phyloP scores from a whole-genome alignment of 2,113 vertebrate species.

The Thomomys bottae region DNA sequence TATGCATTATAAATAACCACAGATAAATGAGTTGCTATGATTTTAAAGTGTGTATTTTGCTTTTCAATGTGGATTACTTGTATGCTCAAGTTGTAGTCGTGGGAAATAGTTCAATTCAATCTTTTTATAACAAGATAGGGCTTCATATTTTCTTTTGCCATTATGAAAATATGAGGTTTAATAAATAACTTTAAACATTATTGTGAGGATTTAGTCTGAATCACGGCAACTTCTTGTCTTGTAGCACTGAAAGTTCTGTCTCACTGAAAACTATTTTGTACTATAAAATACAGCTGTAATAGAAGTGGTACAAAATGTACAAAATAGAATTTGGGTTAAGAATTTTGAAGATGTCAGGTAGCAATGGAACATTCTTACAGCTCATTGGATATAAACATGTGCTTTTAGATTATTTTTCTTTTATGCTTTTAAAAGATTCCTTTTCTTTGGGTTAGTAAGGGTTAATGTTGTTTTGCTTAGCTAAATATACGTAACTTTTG shows the following conservation, averaged over 20 bases:
- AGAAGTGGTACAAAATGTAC: constrained; percentile 17
- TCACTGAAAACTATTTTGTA: not conserved
- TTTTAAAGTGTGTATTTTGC: constrained; percentile 20
- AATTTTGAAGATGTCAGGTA: not conserved
- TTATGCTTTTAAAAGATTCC: not conserved
- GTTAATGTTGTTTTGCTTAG: constrained; percentile 37
- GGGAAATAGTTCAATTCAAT: not conserved
- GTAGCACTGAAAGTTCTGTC: not conserved
- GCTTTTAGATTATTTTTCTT: constrained; percentile 1
- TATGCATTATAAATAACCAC: constrained; percentile 31
- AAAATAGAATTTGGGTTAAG: not conserved
- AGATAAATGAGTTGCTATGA: constrained; percentile 3
- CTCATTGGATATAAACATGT: not conserved
- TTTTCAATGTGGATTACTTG: constrained; percentile 25
- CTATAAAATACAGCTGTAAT: constrained; percentile 24
- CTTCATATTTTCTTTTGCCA: constrained; percentile 20
- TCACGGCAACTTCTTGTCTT: not conserved
- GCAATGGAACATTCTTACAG: not conserved
- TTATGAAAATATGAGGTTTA: not conserved
- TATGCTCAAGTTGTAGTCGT: not conserved
- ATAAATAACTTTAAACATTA: not conserved
- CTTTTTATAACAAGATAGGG: not conserved
- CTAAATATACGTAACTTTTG: not conserved
- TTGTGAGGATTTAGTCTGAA: constrained; percentile 10
- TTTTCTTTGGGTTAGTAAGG: not conserved